A percentile compares a stretch with the other conserved stretches of the same genome.
phyloP scores from a whole-genome alignment of 2,113 vertebrate genomes.

The Hippoglossus stenolepis region DNA sequence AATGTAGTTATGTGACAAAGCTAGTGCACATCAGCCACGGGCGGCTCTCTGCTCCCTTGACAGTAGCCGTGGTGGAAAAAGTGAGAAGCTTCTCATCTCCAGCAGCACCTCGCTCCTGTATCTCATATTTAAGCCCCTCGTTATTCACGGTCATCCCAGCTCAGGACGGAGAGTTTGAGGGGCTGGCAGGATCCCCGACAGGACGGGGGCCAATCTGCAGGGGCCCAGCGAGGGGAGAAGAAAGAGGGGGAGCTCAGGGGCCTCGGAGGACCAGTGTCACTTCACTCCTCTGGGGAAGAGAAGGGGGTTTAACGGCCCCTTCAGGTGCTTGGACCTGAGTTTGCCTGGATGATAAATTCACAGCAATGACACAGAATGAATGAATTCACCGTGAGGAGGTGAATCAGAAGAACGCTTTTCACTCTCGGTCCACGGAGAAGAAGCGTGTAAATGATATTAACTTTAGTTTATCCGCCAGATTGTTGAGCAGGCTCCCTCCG shows the following conservation, averaged over 20 bases:
- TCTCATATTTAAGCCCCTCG: conserved; percentile 42
- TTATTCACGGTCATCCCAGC: conserved; percentile 52
- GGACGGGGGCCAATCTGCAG: conserved; percentile 14
- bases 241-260: not conserved
- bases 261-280: too few species aligned
- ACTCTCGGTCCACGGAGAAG: too few species aligned
- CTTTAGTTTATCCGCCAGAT: too few species aligned
- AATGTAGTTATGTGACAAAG: conserved; percentile 79
- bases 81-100: conserved; percentile 31
- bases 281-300: too few species aligned
- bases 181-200: not conserved
- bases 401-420: not conserved
- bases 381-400: too few species aligned
- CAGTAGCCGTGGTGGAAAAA: conserved; percentile 37
- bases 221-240: not conserved
- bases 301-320: too few species aligned
- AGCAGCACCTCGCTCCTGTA: conserved; percentile 30
- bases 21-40: conserved; percentile 70
- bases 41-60: conserved; percentile 54
- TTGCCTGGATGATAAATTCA: too few species aligned
- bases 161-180: conserved; percentile 21
- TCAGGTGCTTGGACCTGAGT: not conserved
- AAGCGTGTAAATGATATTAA: too few species aligned
- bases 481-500: too few species aligned
- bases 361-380: too few species aligned